Evolutionary conservation across 2,113 vertebrate species (phyloP), one percentile per base, ranked within the genome.

Genomic region (Arvicanthis niloticus): DNA sequence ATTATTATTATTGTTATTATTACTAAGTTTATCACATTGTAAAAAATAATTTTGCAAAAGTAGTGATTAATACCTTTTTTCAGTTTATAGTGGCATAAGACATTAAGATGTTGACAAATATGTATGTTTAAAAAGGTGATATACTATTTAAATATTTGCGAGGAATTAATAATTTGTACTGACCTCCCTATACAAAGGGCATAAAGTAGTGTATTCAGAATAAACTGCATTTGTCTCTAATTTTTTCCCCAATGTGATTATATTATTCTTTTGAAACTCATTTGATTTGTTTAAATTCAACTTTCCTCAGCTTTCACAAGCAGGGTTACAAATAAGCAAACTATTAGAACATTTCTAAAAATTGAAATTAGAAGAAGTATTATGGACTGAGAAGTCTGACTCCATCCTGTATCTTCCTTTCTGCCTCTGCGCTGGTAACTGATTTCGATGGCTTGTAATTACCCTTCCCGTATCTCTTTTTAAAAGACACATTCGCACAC

Each of bases 171-270:
- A 11, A 42, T 29, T 45, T 62, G 4, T 65, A 17, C 40, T 31
- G 58, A 42, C 31, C 40, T 37, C 72, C 62, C 65, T 78, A 26
- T 58, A 37, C 8, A 31, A 45, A 91, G 34, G 40, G 40, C 62
- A 42, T 56, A 68, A 91, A 88, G 17, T n/a, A 45, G 16, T 81
- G 34, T 8, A 40, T 76, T 81, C 58, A 93, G 87, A 93, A 40
- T 77, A 65, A 70, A 24, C 60, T 84, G 19, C 7, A 29, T 45
- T 82, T 75, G 40, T 93, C 58, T 85, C 62, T 45, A 10, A 62
- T 91, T 95, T 93, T 77, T 93, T 72, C 45, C 42, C 75, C 56
- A 21, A 15, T 67, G 62, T 58, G n/a, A 58, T 85, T 77, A 58
- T 48, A 67, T 88, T 92, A 37, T 77, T 87, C 34, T 37, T 62